A percentile compares a stretch with the other conserved stretches of the same genome.
Evolutionary conservation across 2,888 invertebrate genomes (phyloP).

Genomic region (Baccha elongata): DNA sequence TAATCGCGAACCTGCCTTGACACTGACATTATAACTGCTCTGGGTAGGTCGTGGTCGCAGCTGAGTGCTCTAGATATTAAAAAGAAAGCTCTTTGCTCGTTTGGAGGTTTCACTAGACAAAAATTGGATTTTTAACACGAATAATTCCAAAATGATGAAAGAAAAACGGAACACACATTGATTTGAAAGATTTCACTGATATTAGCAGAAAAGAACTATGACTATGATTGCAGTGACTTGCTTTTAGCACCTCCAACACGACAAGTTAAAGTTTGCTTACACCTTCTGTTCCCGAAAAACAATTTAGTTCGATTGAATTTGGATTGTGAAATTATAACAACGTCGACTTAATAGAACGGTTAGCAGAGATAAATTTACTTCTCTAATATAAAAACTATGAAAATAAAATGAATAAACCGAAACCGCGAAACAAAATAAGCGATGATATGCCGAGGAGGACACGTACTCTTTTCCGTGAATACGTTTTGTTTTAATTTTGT

Average conservation of each 20-base stretch:
- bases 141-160: slow-evolving; percentile 2
- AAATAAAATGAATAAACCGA: slow-evolving; percentile 17
- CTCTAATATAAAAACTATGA: not conserved
- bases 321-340: slow-evolving; percentile 40
- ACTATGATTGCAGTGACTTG: slow-evolving; percentile 31
- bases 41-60: slow-evolving; percentile 6
- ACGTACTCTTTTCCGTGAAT: slow-evolving; percentile 68
- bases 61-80: slow-evolving; percentile 5
- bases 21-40: slow-evolving; percentile 72
- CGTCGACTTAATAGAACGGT: slow-evolving; percentile 14
- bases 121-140: slow-evolving; percentile 17
- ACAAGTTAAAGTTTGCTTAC: slow-evolving; percentile 24
- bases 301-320: not conserved
- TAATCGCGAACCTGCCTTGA: slow-evolving; percentile 73
- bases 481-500: not conserved
- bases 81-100: not conserved
- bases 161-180: slow-evolving; percentile 32
- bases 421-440: slow-evolving; percentile 23
- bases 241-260: slow-evolving; percentile 47
- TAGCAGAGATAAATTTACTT: slow-evolving; percentile 8
- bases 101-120: slow-evolving; percentile 25
- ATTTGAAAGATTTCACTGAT: slow-evolving; percentile 11
- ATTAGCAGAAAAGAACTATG: not conserved
- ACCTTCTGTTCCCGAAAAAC: not conserved
- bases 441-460: slow-evolving; percentile 66